A percentile compares a stretch with the other conserved stretches of the same genome.
Evolutionary conservation across 2,888 invertebrate species (phyloP).

Genomic region (Boloria euphrosyne): DNA sequence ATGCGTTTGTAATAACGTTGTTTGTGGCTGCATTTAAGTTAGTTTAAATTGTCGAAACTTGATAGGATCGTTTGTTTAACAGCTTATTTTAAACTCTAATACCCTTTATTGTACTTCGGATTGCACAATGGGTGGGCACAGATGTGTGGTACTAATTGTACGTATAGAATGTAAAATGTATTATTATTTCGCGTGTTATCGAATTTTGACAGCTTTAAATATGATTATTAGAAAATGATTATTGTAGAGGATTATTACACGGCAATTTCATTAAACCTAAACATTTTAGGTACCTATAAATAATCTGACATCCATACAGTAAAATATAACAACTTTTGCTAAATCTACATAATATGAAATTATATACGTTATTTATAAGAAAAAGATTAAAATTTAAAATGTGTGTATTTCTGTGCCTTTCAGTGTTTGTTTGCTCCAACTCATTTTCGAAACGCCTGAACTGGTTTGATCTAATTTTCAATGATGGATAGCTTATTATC

Average conservation of each 20-base stretch:
- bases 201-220: slow-evolving; percentile 4
- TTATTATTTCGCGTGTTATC: slow-evolving; percentile 21
- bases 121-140: slow-evolving; percentile 36
- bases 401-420: too few species aligned
- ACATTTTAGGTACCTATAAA: too few species aligned
- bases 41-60: slow-evolving; percentile 35
- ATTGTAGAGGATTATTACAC: background rate
- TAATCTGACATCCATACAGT: too few species aligned
- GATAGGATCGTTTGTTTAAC: slow-evolving; percentile 43
- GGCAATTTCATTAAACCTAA: too few species aligned
- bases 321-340: too few species aligned
- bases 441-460: too few species aligned
- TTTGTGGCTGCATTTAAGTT: slow-evolving; percentile 6
- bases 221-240: background rate
- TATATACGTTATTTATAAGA: too few species aligned
- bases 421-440: too few species aligned
- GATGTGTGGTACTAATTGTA: slow-evolving; percentile 37
- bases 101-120: slow-evolving; percentile 38
- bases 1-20: slow-evolving; percentile 4
- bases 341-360: too few species aligned
- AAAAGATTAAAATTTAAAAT: too few species aligned
- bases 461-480: too few species aligned
- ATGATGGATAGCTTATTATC: too few species aligned
- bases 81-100: slow-evolving; percentile 44
- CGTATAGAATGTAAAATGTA: slow-evolving; percentile 18